A percentile compares a stretch with the other conserved stretches of the same genome.
These are phyloP conservation scores for Sinonovacula constricta DNA, from an alignment of 1,140 invertebrate species.

Conservation along the genomic window DNA sequence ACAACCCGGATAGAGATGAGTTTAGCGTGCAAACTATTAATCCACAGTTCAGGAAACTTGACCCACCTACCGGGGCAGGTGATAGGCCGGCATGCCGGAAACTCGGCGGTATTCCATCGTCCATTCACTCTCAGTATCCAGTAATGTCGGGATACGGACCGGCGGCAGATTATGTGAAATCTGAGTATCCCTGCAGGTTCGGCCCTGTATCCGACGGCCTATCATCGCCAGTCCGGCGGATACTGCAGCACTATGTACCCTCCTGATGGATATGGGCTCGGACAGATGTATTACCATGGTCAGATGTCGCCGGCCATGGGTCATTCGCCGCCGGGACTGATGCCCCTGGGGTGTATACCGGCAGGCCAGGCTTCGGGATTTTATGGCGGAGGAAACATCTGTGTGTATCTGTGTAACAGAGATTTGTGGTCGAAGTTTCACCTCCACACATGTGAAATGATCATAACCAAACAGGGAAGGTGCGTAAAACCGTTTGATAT, in stretches of 20 bases:
- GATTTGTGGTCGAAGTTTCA: constrained; percentile 99
- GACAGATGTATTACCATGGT: constrained; percentile 35
- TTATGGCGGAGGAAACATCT: constrained; percentile 39
- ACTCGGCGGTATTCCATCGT: background rate
- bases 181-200: background rate
- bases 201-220: constrained; percentile 28
- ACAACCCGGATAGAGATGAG: constrained; percentile 2
- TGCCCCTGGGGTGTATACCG: constrained; percentile 36
- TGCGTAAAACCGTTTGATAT: constrained; percentile 82
- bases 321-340: constrained; percentile 39
- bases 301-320: constrained; percentile 42
- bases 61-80: background rate
- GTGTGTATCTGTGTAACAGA: constrained; percentile 78
- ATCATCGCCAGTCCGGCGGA: constrained; percentile 20
- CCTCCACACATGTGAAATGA: constrained; percentile 98
- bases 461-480: constrained; percentile 99
- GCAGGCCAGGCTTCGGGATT: constrained; percentile 9
- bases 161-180: constrained; percentile 24
- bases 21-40: background rate
- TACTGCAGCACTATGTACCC: constrained; percentile 31
- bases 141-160: background rate
- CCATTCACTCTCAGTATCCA: background rate
- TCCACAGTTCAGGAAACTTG: background rate
- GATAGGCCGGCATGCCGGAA: constrained; percentile 28
- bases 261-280: constrained; percentile 14